Evolutionary conservation across 2,888 invertebrate genomes (phyloP).

Genomic region (Cetonia aurata): DNA sequence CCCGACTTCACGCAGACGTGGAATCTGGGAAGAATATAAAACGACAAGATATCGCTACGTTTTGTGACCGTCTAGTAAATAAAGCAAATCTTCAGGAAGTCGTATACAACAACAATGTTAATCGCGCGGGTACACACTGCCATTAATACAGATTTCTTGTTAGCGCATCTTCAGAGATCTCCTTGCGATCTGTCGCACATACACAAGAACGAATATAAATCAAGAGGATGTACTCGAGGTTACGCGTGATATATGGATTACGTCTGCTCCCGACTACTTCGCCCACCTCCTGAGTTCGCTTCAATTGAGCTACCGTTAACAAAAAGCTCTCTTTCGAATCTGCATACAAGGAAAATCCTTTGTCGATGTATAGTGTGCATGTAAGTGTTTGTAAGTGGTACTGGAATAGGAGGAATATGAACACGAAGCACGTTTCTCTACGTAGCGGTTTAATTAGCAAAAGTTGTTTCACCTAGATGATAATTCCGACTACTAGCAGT

Average conservation of each 20-base stretch:
- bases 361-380: slow-evolving; percentile 1
- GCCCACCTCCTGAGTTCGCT: slow-evolving; percentile 18
- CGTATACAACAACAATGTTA: slow-evolving; percentile 11
- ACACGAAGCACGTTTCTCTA: slow-evolving; percentile 13
- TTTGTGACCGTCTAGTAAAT: background rate
- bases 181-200: slow-evolving; percentile 25
- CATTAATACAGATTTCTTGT: slow-evolving; percentile 1
- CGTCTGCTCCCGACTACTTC: slow-evolving; percentile 23
- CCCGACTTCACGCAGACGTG: background rate
- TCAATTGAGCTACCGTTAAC: slow-evolving; percentile 19
- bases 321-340: slow-evolving; percentile 10
- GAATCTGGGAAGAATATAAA: background rate
- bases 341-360: slow-evolving; percentile 12
- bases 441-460: slow-evolving; percentile 20
- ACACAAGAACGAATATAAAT: slow-evolving; percentile 26
- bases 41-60: background rate
- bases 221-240: slow-evolving; percentile 30
- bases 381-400: slow-evolving; percentile 3
- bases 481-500: too few species aligned
- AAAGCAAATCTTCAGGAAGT: slow-evolving; percentile 20
- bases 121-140: slow-evolving; percentile 1
- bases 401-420: background rate
- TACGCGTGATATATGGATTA: slow-evolving; percentile 29
- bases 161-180: slow-evolving; percentile 21
- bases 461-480: background rate